Evolutionary conservation across 2,888 invertebrate genomes (phyloP), one percentile per base, ranked within the genome.

Genomic region (Euplagia quadripunctaria): DNA sequence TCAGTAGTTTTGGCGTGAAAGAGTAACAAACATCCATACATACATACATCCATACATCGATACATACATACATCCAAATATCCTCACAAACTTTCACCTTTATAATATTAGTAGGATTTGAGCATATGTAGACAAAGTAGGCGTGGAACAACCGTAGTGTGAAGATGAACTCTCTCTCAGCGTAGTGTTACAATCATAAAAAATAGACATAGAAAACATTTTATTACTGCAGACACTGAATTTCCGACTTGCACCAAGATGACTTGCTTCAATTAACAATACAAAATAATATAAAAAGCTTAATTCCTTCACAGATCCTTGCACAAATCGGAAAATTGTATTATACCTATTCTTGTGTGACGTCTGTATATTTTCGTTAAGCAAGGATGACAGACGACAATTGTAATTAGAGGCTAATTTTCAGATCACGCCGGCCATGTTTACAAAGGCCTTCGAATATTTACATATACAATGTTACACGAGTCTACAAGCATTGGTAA

Each of bases 321-420:
- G 42, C 43, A 17, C 42, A 70, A 20, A 71, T 20, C 52, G 49
- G 17, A 20, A 49, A 64, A 14, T 61, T 51, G 42, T 17, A 68
- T 61, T 43, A 55, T 49, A 31, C 31, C 31, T 31, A 41, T 64
- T 58, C 46, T 43, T 42, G 51, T 31, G 72, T 65, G 72, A 76
- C 69, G 72, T 71, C 61, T 51, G 41, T 75, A 64, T 79, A 79
- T 81, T 78, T 81, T 82, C 77, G 71, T 81, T 65, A 77, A 79
- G 78, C 84, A 76, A 81, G 77, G 77, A 74, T 82, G 82, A 82
- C 85, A 83, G 86, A 85, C 82, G 87, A 89, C 90, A 90, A 83
- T 82, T 87, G 88, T 92, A 92, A 94, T 94, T 91, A 89, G 79
- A 84, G 80, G 85, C 92, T 94, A 94, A 94, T 92, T 91, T 88